A percentile compares a stretch with the other conserved stretches of the same genome.
Evolutionary conservation across 2,888 invertebrate genomes (phyloP).

Genomic region (Eupeodes luniger): DNA sequence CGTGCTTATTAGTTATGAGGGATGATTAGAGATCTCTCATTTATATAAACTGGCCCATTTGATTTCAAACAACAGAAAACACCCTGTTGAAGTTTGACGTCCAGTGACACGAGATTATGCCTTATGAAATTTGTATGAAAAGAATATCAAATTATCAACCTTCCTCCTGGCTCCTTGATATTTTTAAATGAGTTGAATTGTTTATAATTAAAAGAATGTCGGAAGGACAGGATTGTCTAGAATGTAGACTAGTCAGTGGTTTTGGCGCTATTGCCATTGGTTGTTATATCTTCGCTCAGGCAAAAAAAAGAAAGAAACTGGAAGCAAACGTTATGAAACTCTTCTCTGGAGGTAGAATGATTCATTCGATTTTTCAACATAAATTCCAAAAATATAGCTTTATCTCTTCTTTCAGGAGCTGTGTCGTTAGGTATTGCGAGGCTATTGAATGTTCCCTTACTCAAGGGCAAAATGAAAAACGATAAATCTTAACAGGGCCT

Average conservation of each 20-base stretch:
- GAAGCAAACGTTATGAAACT: slow-evolving; percentile 57
- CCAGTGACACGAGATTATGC: too few species aligned
- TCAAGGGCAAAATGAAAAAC: background rate
- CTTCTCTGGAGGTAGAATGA: slow-evolving; percentile 47
- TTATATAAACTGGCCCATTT: too few species aligned
- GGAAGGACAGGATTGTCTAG: slow-evolving; percentile 53
- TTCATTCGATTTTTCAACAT: background rate
- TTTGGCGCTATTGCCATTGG: slow-evolving; percentile 67
- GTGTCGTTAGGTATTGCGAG: slow-evolving; percentile 56
- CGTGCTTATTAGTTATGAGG: too few species aligned
- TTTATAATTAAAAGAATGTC: slow-evolving; percentile 8
- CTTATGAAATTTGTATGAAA: too few species aligned
- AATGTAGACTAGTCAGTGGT: slow-evolving; percentile 61
- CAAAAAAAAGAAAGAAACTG: slow-evolving; percentile 55
- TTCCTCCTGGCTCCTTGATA: too few species aligned
- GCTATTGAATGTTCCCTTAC: slow-evolving; percentile 52
- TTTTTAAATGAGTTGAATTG: too few species aligned
- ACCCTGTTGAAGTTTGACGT: too few species aligned
- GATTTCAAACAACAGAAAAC: too few species aligned
- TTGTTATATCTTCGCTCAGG: slow-evolving; percentile 56
- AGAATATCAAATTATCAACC: too few species aligned
- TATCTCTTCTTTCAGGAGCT: slow-evolving; percentile 31
- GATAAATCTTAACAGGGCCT: background rate
- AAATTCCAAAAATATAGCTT: background rate
- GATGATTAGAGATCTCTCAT: too few species aligned